These are phyloP conservation scores for Drosophila paucipuncta DNA, from an alignment of 2,888 invertebrate genomes.

Conservation along the genomic window DNA sequence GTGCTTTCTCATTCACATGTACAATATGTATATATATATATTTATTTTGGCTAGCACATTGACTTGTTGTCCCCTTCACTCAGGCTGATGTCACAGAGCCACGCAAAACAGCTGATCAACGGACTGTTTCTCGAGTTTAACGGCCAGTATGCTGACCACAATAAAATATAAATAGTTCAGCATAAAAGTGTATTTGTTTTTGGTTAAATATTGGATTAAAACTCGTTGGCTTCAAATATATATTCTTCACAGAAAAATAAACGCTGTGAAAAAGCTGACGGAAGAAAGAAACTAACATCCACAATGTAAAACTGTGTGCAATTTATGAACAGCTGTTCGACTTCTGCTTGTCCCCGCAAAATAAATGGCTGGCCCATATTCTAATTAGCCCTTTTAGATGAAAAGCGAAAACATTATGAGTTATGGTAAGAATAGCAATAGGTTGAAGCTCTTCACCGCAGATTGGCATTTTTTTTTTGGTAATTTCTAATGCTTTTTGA, in stretches of 20 bases:
- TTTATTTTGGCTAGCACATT: neutral
- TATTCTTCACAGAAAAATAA: neutral
- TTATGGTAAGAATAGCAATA: neutral
- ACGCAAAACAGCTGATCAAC: constrained; percentile 34
- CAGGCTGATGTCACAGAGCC: constrained; percentile 22
- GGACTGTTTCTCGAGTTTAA: neutral
- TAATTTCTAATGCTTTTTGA: neutral
- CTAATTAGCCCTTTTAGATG: neutral
- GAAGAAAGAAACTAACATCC: neutral
- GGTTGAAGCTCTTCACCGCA: neutral
- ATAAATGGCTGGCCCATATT: neutral
- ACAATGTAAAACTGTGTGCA: neutral
- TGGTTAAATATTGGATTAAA: neutral
- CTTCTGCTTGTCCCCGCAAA: neutral
- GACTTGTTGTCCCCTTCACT: constrained; percentile 15
- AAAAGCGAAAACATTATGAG: neutral
- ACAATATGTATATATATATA: neutral
- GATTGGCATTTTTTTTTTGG: neutral
- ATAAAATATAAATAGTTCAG: neutral
- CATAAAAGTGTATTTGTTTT: neutral
- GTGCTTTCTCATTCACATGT: constrained; percentile 13
- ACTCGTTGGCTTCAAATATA: neutral
- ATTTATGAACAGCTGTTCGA: neutral
- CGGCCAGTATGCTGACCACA: constrained; percentile 17
- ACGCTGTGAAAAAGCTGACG: neutral